Base-by-base conservation (phyloP, 1,140 invertebrate species). In the Aethina tumida region DNA sequence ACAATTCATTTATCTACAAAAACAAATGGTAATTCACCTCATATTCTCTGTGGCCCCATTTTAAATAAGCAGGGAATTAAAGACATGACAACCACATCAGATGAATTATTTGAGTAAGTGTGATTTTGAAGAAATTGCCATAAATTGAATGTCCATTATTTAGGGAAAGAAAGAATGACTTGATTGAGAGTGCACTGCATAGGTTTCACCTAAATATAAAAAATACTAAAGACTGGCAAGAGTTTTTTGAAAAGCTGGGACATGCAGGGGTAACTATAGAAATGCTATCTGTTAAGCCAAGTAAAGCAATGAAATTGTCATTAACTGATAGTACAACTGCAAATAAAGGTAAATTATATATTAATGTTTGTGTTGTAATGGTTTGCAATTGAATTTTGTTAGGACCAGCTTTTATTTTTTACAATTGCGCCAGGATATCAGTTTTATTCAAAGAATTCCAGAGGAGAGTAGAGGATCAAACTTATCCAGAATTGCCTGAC, bases 341-440 rank as follows among this genome's bases (percentile, higher is more conserved):
- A 17, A 42, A 62, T 33, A 64, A 64, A 52, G 65, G 57, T 55
- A 41, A 6, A 26, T 25, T 31, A 39, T 12, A 34, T 4, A 18
- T 22, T 24, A 26, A 20, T 25, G 21, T 13, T 36, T 16, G 12
- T 29, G 12, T 16, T n/a, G 21, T 37, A 16, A 29, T 25, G 5
- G 12, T 43, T 16, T 13, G 35, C 16, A 34, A 30, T 32, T 19
- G 39, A 19, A 16, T 24, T 47, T 27, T 62, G 61, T 35, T 53
- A 79, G 77, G 74, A 30, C 71, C 75, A n/a, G 59, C 70, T 20
- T 83, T 81, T 60, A 66, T 81, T 21, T 64, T 84, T n/a, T 83
- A 84, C 52, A 84, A 84, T 50, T 72, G 69, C 53, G 77, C 75
- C 0, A 69, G 81, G 36, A 53, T 84, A 42, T 63, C 72, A 41